Base-by-base conservation (phyloP, 2,888 invertebrate genomes). In the Amphipyra berbera region DNA sequence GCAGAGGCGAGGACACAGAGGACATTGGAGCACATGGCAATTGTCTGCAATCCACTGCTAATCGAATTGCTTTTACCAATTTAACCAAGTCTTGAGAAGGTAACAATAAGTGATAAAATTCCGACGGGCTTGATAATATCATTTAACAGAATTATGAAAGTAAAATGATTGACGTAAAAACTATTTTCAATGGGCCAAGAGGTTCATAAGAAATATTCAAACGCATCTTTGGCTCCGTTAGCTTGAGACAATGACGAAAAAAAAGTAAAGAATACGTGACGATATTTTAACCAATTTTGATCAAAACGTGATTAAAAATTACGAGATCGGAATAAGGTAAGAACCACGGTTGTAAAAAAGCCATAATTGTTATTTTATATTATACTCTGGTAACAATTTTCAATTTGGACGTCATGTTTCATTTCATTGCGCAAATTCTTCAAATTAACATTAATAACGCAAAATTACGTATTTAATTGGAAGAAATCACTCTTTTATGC, bases 341-440 rank as follows among this genome's bases (percentile, higher is more conserved):
- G n/a, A n/a, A n/a, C 41, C 13, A 15, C 0, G 10, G 48, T 10
- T 53, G 37, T 56, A 45, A 45, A 68, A 41, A 45, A 9, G 1
- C 13, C 13, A n/a, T 71, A 15, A 59, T 53, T 65, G 44, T 47
- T 6, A 27, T 52, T 59, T 50, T 33, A 55, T 13, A 47, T 45
- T 30, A 21, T 21, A 21, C 21, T n/a, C n/a, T 21, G 21, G 2
- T 21, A 21, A 21, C 21, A 3, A 21, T 21, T 21, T 65, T 56
- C n/a, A 66, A 72, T 72, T 48, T 49, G 35, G 44, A 27, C 10
- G 48, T 44, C 9, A 41, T 65, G 52, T 59, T n/a, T 52, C 15
- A 52, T 45, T 56, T 35, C 0, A 13, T 38, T 49, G 37, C 13
- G 12, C 38, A 40, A n/a, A 21, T 21, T 21, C 6, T 37, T 38